Evolutionary conservation across 2,113 vertebrate genomes (phyloP), one percentile per base, ranked within the genome.

Genomic region (Rhadina sibilatrix): DNA sequence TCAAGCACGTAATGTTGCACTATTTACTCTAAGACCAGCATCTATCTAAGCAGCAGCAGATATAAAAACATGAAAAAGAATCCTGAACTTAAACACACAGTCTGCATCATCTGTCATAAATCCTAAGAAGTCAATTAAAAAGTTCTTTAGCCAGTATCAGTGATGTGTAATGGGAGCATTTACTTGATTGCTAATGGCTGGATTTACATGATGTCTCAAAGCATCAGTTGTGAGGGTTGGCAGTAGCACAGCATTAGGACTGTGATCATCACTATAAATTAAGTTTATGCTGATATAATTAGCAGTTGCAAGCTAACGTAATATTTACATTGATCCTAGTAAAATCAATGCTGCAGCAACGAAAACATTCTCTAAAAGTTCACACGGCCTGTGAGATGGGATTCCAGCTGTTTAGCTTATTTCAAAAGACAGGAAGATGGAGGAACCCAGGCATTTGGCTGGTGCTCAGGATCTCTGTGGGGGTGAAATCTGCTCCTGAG

Each of bases 241-340:
- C 97, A 97, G 97, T 80, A 94, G 90, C 90, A 91, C 96, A 94
- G 76, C 80, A 89, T 96, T 96, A 97, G 85, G 94, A 84, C 84
- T 89, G 94, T 95, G 97, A 98, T 98, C 97, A 98, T 97, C 94
- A 85, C 94, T 97, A 97, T 98, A 98, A 98, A 98, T 98, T 98
- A 98, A 90, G 81, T 97, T 98, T 98, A 98, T 97, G 98, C 96
- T 97, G 97, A 97, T 97, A 98, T 97, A 98, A 98, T 98, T 98
- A 98, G 97, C 94, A 97, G 92, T 96, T 97, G 95, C 92, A 96
- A 95, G 93, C 96, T 97, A 94, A 97, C 82, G 89, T 94, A 97
- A 98, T 98, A 98, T 98, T 98, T 97, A 96, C 96, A 97, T 88
- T 91, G 95, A 97, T 96, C 94, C 80, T 94, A 97, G 96, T 89